Evolutionary conservation across 2,113 vertebrate species (phyloP).

Genomic region (Emydura subglobosa): DNA sequence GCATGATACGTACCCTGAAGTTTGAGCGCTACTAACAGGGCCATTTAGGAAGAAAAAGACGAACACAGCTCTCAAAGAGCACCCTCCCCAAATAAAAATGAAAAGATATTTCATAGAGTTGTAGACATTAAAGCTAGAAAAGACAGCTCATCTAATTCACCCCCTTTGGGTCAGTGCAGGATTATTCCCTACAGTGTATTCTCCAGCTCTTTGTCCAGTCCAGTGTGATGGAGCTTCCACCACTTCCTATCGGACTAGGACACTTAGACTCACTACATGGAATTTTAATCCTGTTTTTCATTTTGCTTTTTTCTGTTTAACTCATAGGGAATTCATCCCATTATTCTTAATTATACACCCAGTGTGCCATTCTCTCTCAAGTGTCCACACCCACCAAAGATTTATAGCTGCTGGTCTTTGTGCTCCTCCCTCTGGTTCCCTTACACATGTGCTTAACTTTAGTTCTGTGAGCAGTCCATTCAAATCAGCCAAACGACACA

Average conservation of each 20-base stretch:
- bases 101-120: neutral
- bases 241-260: neutral
- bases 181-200: neutral
- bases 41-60: accelerated
- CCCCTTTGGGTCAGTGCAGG: neutral
- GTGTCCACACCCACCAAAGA: neutral
- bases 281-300: neutral
- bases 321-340: neutral
- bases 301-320: neutral
- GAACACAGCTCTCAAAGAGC: accelerated
- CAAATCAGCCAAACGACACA: neutral
- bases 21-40: neutral
- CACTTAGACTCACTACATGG: neutral
- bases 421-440: neutral
- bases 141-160: neutral
- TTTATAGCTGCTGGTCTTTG: neutral
- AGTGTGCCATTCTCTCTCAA: neutral
- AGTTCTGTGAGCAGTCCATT: neutral
- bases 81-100: accelerated
- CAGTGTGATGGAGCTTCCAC: neutral
- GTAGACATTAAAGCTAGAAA: neutral
- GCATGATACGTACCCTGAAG: neutral
- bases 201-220: neutral
- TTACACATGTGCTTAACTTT: neutral
- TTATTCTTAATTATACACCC: neutral